Percentiles rank a stretch among this genome's conserved stretches.
Conservation (phyloP, 2,888 invertebrate species). For the Bibio marci region DNA sequence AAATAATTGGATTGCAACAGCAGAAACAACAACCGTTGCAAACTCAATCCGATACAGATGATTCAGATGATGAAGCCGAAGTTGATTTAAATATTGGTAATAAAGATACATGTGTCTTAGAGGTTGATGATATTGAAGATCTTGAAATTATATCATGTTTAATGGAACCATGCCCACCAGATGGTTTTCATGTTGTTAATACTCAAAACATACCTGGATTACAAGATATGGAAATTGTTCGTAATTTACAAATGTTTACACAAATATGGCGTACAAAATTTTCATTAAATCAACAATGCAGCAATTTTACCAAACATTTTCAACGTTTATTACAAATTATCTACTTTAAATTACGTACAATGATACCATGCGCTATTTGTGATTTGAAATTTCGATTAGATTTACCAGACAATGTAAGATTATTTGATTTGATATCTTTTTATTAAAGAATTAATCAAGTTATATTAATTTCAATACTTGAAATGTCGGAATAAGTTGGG, state of each 20-base stretch:
- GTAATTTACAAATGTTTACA: conserved; percentile 67
- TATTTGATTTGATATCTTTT: too few species aligned
- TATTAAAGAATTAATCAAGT: too few species aligned
- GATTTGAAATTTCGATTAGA: conserved; percentile 68
- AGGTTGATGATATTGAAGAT: conserved; percentile 74
- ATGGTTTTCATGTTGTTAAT: conserved; percentile 62
- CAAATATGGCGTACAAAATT: conserved; percentile 60
- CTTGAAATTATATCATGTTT: conserved; percentile 55
- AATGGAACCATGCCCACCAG: conserved; percentile 55
- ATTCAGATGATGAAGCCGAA: conserved; percentile 43
- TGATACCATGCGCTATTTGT: conserved; percentile 75
- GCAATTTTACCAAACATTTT: conserved; percentile 37
- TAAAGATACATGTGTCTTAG: conserved; percentile 65
- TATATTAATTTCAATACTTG: too few species aligned
- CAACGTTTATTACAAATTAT: conserved; percentile 49
- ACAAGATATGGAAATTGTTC: conserved; percentile 44
- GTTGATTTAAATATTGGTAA: conserved; percentile 54
- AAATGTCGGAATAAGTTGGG: too few species aligned
- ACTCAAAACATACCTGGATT: conserved; percentile 60
- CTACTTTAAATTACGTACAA: conserved; percentile 73
- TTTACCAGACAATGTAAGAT: conserved; percentile 58
- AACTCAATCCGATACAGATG: conserved; percentile 35
- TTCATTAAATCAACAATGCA: conserved; percentile 31
- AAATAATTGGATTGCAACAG: conserved; percentile 6
- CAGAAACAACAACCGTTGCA: conserved; percentile 11